A percentile compares a stretch with the other conserved stretches of the same genome.
phyloP scores from a whole-genome alignment of 2,797 vertebrate genomes.

The Urocyon cinereoargenteus region DNA sequence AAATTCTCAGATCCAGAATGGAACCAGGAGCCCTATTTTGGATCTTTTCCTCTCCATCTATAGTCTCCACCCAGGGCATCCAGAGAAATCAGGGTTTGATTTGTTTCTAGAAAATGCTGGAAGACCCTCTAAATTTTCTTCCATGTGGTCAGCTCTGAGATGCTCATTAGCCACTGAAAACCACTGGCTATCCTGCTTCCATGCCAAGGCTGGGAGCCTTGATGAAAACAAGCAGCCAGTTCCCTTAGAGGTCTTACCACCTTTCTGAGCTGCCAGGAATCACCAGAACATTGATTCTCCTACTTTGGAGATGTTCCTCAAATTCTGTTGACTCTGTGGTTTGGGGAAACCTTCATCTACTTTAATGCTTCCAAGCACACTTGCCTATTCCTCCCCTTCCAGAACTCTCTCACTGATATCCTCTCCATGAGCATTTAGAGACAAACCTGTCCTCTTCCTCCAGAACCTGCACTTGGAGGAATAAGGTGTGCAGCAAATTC shows the following conservation, averaged over 20 bases:
- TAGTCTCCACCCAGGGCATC: neutral
- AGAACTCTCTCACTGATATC: neutral
- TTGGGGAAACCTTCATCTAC: neutral
- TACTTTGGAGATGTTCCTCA: neutral
- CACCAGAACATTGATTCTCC: neutral
- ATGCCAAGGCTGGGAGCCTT: neutral
- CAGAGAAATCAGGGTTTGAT: neutral
- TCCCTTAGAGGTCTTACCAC: neutral
- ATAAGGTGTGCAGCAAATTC: neutral
- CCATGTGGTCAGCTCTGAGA: neutral
- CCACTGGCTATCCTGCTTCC: neutral
- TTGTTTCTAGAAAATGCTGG: neutral
- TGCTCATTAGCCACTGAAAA: neutral
- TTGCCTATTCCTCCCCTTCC: neutral
- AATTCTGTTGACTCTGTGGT: neutral
- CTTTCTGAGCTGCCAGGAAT: neutral
- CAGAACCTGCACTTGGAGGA: neutral
- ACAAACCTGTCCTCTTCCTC: neutral
- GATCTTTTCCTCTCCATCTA: neutral
- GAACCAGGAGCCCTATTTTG: neutral
- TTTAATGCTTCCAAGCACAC: neutral
- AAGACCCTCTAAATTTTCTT: neutral
- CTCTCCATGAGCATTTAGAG: neutral
- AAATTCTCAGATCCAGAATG: neutral
- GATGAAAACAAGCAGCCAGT: neutral